These are phyloP conservation scores for Melanostoma scalare DNA, from an alignment of 2,888 invertebrate genomes.

Conservation along the genomic window DNA sequence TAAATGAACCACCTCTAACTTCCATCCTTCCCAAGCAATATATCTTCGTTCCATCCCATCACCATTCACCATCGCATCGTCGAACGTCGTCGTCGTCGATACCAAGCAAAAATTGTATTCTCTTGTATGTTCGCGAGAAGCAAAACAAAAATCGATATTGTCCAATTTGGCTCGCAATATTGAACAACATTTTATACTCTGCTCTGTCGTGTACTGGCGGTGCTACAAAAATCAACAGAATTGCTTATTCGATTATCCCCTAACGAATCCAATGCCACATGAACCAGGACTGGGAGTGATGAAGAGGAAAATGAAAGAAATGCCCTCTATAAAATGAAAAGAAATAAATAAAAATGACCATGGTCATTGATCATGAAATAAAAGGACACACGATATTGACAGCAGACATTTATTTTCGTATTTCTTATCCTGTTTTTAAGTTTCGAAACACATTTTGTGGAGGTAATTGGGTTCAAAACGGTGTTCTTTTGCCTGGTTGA, in stretches of 20 bases:
- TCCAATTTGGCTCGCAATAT: no score
- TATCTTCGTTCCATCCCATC: background rate
- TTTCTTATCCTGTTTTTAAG: background rate
- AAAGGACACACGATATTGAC: conserved; percentile 27
- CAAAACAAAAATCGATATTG: no score
- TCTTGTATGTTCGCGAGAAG: no score
- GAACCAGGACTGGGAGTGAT: conserved; percentile 22
- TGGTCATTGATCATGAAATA: conserved; percentile 31
- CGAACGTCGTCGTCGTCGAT: no score
- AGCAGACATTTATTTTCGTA: conserved; percentile 1
- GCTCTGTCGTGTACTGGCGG: background rate
- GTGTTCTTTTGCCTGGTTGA: background rate
- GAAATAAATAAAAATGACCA: conserved; percentile 9
- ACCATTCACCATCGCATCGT: no score
- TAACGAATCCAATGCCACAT: conserved; percentile 29
- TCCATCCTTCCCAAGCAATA: background rate
- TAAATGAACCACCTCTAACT: conserved; percentile 7
- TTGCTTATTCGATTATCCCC: conserved; percentile 57
- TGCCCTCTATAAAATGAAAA: background rate
- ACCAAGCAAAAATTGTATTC: no score
- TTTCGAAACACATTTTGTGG: background rate
- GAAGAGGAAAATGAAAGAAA: background rate
- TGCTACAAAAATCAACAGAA: conserved; percentile 31
- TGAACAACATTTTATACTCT: background rate
- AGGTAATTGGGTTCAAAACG: background rate